Evolutionary conservation across 2,797 vertebrate genomes (phyloP).

Genomic region (Neomorphus geoffroyi): DNA sequence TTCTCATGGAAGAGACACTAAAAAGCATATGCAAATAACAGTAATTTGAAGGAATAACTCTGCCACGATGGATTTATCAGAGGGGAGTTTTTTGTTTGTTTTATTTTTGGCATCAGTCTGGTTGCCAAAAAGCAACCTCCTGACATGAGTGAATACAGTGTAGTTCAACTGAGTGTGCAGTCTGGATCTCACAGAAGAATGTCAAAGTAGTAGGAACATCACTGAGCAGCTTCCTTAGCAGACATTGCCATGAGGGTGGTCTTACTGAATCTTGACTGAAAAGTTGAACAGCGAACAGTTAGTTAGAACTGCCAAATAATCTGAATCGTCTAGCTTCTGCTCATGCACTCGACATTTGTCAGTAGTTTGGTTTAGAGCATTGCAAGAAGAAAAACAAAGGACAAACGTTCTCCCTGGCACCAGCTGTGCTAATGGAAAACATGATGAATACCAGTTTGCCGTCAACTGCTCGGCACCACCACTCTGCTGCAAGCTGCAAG

Average conservation of each 20-base stretch:
- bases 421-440: not conserved
- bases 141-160: not conserved
- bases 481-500: not conserved
- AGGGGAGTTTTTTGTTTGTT: not conserved
- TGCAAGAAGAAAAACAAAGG: not conserved
- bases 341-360: fast-evolving
- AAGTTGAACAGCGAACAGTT: not conserved
- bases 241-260: not conserved
- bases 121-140: constrained; percentile 31
- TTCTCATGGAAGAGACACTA: not conserved
- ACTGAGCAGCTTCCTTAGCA: not conserved
- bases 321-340: not conserved
- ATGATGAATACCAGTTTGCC: not conserved
- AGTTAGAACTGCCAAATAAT: not conserved
- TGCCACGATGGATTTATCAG: not conserved
- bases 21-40: not conserved
- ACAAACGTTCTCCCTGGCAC: not conserved
- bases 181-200: not conserved
- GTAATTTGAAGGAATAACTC: not conserved
- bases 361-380: not conserved
- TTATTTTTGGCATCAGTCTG: constrained; percentile 37
- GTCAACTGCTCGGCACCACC: not conserved
- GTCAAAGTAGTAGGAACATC: not conserved
- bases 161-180: not conserved
- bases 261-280: not conserved